Base-by-base conservation (phyloP, 2,113 vertebrate species). In the Platysternon megacephalum region DNA sequence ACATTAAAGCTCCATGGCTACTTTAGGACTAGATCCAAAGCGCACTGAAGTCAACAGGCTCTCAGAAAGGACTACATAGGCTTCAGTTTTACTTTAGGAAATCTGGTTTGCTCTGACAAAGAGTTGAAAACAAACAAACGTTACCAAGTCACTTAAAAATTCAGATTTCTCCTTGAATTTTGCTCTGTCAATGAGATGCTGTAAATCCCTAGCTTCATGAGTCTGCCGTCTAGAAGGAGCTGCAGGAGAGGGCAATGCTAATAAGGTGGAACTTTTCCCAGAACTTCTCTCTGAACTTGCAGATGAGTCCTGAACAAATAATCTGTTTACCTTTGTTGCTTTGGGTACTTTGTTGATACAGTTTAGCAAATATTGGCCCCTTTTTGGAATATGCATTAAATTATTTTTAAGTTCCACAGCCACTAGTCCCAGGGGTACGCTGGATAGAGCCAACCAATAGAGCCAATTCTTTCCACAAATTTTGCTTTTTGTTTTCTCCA, bases 391-490 rank as follows among this genome's bases (percentile, higher is more conserved):
- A 92, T 76, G 86, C 84, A 95, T 97, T 86, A 61, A 84, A 28
- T 94, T 94, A 56, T 95, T 93, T 95, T 97, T 94, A 94, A 97
- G 78, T 46, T 93, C 79, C 86, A 87, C 13, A 93, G 58, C 58
- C 90, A 87, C 58, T 44, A 86, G 87, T 3, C 93, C 61, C 94
- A 95, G 55, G 93, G 95, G 87, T 42, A 78, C 79, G 26, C 90
- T 93, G 39, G 49, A 85, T 86, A 91, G 24, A 94, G 85, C 65
- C 76, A 89, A 79, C 49, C 81, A 95, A 90, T 29, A 86, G 61
- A 89, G 92, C 91, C 84, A 76, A 96, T 95, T 96, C 91, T 92
- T 97, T 90, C 92, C 65, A 87, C 93, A 92, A 92, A 95, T 92
- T 85, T 3, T 48, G 35, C 85, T 93, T 61, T 28, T 29, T 3